Evolutionary conservation across 2,888 invertebrate genomes (phyloP).

Genomic region (Peribatodes rhomboidaria): DNA sequence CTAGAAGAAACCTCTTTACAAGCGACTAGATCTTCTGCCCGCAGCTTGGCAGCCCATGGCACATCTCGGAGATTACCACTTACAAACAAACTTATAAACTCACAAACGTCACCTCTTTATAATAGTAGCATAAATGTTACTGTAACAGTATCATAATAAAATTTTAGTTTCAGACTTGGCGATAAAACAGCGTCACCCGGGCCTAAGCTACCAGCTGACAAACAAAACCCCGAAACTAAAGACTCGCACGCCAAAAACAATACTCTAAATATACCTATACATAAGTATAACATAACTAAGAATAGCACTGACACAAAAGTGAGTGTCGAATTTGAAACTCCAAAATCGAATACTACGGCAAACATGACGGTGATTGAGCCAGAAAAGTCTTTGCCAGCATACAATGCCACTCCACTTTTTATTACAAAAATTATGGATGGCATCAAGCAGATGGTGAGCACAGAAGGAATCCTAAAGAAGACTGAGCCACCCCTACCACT

Average conservation of each 20-base stretch:
- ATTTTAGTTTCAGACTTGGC: constrained; percentile 57
- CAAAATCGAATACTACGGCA: constrained; percentile 47
- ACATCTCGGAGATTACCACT: too few relatives aligned
- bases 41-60: too few relatives aligned
- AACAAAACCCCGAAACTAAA: constrained; percentile 51
- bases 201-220: constrained; percentile 59
- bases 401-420: constrained; percentile 56
- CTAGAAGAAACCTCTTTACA: too few relatives aligned
- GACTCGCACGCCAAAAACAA: constrained; percentile 48
- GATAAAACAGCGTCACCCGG: constrained; percentile 61
- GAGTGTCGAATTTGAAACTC: constrained; percentile 47
- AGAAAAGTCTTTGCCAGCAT: constrained; percentile 32
- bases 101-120: too few relatives aligned
- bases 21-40: too few relatives aligned
- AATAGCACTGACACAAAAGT: constrained; percentile 45
- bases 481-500: constrained; percentile 68
- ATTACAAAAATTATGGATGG: constrained; percentile 68
- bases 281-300: constrained; percentile 45
- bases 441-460: constrained; percentile 64
- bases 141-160: background rate
- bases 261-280: constrained; percentile 37
- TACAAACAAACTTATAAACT: background rate
- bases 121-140: background rate
- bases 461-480: constrained; percentile 62
- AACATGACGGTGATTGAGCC: constrained; percentile 46